These are phyloP conservation scores for Phalacrocorax pelagicus DNA, from an alignment of 2,113 vertebrate species.

Conservation along the genomic window DNA sequence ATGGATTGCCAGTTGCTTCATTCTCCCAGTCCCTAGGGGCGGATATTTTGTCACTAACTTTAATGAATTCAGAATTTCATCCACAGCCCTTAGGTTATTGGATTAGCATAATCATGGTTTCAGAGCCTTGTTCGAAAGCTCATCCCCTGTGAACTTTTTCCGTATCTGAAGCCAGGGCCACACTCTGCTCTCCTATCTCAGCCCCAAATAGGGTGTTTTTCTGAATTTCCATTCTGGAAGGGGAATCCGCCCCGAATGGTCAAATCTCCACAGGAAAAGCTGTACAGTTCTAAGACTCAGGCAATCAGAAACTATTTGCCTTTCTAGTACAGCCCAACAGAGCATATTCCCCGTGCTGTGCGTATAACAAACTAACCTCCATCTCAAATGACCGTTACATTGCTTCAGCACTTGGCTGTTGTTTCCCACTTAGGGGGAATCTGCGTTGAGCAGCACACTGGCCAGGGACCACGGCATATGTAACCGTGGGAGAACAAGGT, in stretches of 20 bases:
- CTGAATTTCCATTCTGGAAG: not conserved
- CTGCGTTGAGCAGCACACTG: not conserved
- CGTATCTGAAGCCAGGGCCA: not conserved
- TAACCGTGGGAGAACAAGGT: not conserved
- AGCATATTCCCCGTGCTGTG: fast-evolving
- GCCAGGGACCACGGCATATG: not conserved
- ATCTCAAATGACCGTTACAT: not conserved
- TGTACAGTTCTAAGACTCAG: not conserved
- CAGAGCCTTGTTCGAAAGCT: not conserved
- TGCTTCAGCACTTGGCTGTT: not conserved
- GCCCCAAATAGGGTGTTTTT: not conserved
- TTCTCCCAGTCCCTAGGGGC: not conserved
- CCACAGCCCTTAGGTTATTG: conserved; percentile 41
- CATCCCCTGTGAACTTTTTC: conserved; percentile 29
- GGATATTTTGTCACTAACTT: conserved; percentile 54
- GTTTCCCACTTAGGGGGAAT: too few species aligned
- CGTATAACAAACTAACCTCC: not conserved
- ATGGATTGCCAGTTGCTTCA: conserved; percentile 36
- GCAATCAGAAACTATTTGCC: not conserved
- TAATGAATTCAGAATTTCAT: conserved; percentile 67
- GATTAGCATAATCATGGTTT: conserved; percentile 54
- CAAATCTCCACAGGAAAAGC: not conserved
- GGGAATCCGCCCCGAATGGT: fast-evolving
- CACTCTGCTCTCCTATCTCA: not conserved
- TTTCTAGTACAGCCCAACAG: not conserved